Base-by-base conservation (phyloP, 2,113 vertebrate genomes). In the Phoxinus phoxinus region DNA sequence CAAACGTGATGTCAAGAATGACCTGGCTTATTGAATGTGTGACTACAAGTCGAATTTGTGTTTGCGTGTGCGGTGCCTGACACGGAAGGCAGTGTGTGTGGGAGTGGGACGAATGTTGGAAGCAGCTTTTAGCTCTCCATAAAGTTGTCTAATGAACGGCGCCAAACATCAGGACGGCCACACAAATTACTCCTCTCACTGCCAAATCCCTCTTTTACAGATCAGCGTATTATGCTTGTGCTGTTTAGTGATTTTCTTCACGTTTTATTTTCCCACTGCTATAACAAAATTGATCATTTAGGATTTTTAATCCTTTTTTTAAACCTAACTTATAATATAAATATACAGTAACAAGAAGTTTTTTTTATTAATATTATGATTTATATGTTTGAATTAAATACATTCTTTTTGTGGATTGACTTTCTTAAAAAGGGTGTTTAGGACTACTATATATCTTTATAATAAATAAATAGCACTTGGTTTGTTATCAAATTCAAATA, bases 111-210 rank as follows among this genome's bases (percentile, higher is more conserved):
- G 15, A 80, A 44, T 32, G 74, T 27, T 74, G 53, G 67, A 84
- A 46, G 67, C 86, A 88, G 92, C 93, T 92, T 93, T 93, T 91
- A 93, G 89, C 87, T 86, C 89, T 86, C 88, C 88, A 59, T 92
- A 83, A 92, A 92, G 87, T 85, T 88, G 87, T 93, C 86, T 92
- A 90, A 91, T 89, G 90, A 90, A 84, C 0, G 91, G 92, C 90
- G 89, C 92, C 90, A 72, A 86, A 88, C 88, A 83, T 90, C 90
- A 91, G 81, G 78, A 90, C 89, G 90, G 92, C 92, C 91, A 87
- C 90, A 86, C 91, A 92, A 87, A 91, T 90, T 79, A 90, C 89
- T 89, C 83, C 65, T 78, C 85, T 85, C 74, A 8, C 89, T 86
- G 88, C 72, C 89, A 83, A 76, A 84, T 59, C 67, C n/a, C 27